Evolutionary conservation across 2,888 invertebrate genomes (phyloP), one percentile per base, ranked within the genome.

Genomic region (Agrenia bidenticulata): DNA sequence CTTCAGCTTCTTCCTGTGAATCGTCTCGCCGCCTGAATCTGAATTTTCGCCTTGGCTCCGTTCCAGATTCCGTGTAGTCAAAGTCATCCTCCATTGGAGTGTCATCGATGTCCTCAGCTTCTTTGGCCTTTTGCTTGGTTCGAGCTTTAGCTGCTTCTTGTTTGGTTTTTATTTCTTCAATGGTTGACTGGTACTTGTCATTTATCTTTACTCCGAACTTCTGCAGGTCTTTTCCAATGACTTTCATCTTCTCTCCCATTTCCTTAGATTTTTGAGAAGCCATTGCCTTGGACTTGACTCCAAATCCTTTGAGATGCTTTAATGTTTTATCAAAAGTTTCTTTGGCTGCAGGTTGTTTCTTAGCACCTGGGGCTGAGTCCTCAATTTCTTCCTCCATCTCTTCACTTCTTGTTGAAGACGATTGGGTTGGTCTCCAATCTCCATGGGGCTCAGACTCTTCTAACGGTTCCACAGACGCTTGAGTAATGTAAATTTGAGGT

Each of bases 1-100:
- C 82, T 63, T 83, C 82, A 61, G 79, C 69, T 78, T 61, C 70
- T 67, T 57, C 63, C 41, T 66, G 64, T 1, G 63, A 63, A 13
- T 69, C 69, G n/a, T 50, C 56, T 19, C 69, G 57, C 15, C 69
- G 55, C 21, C 63, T 64, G 15, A 69, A 69, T 24, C 61, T 53
- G 27, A 72, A 72, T 1, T 66, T 66, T 37, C 66, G 39, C 41
- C 61, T 56, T 1, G 72, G 69, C 2, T 60, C 60, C 5, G 55
- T 32, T 13, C 37, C 37, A 5, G 24, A 13, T 21, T 49, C 41
- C 72, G 61, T 65, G 74, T 64, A 73, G 73, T 70, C 73, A 64
- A 79, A 78, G 78, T 78, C 77, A 1, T 77, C 50, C 26, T 68
- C 69, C 2, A 69, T 23, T 53, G 70, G 70, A 37, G 69, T 67